Conservation (phyloP, 1,140 invertebrate genomes). For the Phymastichus coffea region DNA sequence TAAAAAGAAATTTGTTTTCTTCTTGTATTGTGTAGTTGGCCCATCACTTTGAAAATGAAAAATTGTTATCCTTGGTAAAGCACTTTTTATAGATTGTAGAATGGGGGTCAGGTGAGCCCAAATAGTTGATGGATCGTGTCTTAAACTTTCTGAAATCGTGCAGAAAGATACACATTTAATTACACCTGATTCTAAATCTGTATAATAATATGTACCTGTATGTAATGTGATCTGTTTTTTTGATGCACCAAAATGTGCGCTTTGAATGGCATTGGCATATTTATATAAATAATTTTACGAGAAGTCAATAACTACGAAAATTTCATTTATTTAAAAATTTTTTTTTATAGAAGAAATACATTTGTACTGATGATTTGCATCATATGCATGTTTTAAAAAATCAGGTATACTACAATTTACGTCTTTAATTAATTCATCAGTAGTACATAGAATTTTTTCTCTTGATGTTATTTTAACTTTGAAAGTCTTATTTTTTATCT, state of each 20-base stretch:
- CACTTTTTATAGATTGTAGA: slow-evolving; percentile 5
- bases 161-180: slow-evolving; percentile 10
- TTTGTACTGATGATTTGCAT: neutral
- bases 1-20: too few species aligned
- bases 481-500: slow-evolving; percentile 10
- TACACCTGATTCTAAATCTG: neutral
- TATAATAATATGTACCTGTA: slow-evolving; percentile 14
- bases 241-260: too few species aligned
- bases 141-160: slow-evolving; percentile 9
- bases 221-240: slow-evolving; percentile 16
- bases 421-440: slow-evolving; percentile 17
- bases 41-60: too few species aligned
- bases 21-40: too few species aligned
- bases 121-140: slow-evolving; percentile 9
- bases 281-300: slow-evolving; percentile 16
- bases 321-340: neutral
- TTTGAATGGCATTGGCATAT: neutral
- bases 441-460: slow-evolving; percentile 8
- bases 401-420: slow-evolving; percentile 7
- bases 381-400: neutral
- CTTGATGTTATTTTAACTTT: slow-evolving; percentile 21
- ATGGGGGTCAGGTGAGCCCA: slow-evolving; percentile 17
- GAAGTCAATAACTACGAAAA: slow-evolving; percentile 7
- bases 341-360: neutral
- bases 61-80: neutral